phyloP scores from a whole-genome alignment of 30 jellyfish, hydroid and myxozoan genomes.

The Chrysaora quinquecirrha region DNA sequence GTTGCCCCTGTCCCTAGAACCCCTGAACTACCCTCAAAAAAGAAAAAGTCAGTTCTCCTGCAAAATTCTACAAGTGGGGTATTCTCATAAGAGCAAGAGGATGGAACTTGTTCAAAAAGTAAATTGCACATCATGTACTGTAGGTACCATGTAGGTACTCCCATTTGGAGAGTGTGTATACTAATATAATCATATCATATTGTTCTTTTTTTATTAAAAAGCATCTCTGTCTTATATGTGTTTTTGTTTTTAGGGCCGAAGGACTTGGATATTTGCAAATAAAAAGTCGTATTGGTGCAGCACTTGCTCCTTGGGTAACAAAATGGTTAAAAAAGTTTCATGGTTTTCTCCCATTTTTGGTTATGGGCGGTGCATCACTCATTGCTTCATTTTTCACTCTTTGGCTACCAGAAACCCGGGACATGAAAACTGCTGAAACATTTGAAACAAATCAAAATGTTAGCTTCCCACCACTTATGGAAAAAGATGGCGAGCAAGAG shows the following conservation, averaged over 20 bases:
- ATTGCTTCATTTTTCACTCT: not conserved
- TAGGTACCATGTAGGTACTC: too few species aligned
- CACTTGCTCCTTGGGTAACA: conserved; percentile 90
- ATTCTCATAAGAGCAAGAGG: too few species aligned
- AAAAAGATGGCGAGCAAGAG: not conserved
- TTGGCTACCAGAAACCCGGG: not conserved
- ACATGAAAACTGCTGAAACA: not conserved
- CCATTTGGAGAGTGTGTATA: too few species aligned
- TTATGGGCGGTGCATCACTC: conserved; percentile 1
- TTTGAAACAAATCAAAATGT: not conserved
- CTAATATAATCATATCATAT: too few species aligned
- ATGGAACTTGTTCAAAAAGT: too few species aligned
- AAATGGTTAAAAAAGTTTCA: conserved; percentile 41
- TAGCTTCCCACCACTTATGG: not conserved
- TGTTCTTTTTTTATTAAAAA: too few species aligned
- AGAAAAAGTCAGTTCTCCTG: too few species aligned
- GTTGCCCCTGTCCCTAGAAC: too few species aligned
- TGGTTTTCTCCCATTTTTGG: not conserved
- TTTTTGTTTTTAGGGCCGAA: conserved; percentile 67
- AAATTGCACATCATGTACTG: too few species aligned
- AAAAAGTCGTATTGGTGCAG: conserved; percentile 83
- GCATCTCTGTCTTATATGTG: too few species aligned
- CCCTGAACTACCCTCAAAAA: too few species aligned
- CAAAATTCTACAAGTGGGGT: too few species aligned
- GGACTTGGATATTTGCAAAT: conserved; percentile 86